These are phyloP conservation scores for Hybos culiciformis DNA, from an alignment of 2,888 invertebrate species.

Conservation along the genomic window DNA sequence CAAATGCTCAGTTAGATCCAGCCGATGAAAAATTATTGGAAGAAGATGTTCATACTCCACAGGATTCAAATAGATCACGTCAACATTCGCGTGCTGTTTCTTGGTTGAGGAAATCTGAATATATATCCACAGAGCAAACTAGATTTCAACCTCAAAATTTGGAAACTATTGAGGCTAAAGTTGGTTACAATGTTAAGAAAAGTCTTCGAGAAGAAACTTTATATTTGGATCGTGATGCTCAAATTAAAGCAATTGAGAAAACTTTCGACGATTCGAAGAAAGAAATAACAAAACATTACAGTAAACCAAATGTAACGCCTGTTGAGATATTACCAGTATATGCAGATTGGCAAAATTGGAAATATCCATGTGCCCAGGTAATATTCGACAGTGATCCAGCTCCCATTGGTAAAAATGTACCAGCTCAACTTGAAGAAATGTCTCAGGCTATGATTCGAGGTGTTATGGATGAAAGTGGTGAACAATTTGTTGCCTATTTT, in stretches of 20 bases:
- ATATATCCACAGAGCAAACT: constrained; percentile 97
- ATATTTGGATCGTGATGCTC: constrained; percentile 92
- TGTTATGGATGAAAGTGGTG: constrained; percentile 98
- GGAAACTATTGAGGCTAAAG: constrained; percentile 98
- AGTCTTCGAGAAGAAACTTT: constrained; percentile 80
- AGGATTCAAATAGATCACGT: constrained; percentile 79
- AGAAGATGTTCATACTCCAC: constrained; percentile 82
- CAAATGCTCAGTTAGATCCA: constrained; percentile 62
- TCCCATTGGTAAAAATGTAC: constrained; percentile 70
- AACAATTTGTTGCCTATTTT: constrained; percentile 98
- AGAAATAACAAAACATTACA: constrained; percentile 83
- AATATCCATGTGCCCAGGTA: constrained; percentile 94
- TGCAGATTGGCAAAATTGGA: constrained; percentile 96
- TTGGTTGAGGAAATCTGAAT: constrained; percentile 96
- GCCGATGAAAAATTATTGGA: constrained; percentile 92
- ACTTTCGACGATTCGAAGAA: constrained; percentile 86
- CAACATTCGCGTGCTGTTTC: constrained; percentile 96
- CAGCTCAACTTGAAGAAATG: constrained; percentile 91
- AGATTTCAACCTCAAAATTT: constrained; percentile 90
- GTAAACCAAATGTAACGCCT: constrained; percentile 87
- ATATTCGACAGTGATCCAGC: constrained; percentile 98
- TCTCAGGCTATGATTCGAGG: constrained; percentile 99
- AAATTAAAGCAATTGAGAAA: constrained; percentile 93
- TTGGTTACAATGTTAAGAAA: constrained; percentile 96
- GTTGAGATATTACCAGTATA: constrained; percentile 78